Percentiles rank a stretch among this genome's conserved stretches.
These are phyloP conservation scores for Peromyscus polionotus DNA, from an alignment of 2,113 vertebrate species.

Conservation along the genomic window DNA sequence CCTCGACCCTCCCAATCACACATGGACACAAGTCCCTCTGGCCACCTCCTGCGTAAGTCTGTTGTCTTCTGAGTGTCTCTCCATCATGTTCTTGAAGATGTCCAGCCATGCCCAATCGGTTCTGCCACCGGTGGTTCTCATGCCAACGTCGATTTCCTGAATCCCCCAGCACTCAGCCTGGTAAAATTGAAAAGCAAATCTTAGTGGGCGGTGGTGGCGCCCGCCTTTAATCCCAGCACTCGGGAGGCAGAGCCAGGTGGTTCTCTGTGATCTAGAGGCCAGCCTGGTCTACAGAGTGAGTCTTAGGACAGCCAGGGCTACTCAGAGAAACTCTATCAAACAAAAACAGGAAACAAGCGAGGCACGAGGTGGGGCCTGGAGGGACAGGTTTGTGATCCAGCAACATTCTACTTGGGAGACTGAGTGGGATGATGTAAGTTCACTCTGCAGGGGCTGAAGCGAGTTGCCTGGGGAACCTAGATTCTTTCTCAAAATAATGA, in stretches of 20 bases:
- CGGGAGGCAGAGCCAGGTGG: too few species aligned
- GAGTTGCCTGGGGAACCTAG: not conserved
- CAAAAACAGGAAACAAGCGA: too few species aligned
- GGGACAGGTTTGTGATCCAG: not conserved
- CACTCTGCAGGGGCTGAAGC: not conserved
- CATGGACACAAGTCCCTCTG: not conserved
- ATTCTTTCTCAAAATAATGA: not conserved
- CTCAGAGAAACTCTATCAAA: too few species aligned
- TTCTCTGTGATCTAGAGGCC: too few species aligned
- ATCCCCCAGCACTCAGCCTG: not conserved
- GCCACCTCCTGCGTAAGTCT: not conserved
- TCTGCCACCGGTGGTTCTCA: not conserved
- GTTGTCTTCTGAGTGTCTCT: not conserved
- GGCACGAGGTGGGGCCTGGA: not conserved
- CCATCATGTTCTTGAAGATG: not conserved
- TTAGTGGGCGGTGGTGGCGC: not conserved
- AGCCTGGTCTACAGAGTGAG: too few species aligned
- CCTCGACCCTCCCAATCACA: rapidly evolving
- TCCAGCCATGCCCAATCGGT: not conserved
- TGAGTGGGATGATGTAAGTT: rapidly evolving
- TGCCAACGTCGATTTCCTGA: not conserved
- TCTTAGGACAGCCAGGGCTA: too few species aligned
- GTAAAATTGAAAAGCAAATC: not conserved
- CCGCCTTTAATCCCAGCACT: too few species aligned
- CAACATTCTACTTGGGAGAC: not conserved